Evolutionary conservation across 2,888 invertebrate genomes (phyloP).

Genomic region (Drosophila ezoana): DNA sequence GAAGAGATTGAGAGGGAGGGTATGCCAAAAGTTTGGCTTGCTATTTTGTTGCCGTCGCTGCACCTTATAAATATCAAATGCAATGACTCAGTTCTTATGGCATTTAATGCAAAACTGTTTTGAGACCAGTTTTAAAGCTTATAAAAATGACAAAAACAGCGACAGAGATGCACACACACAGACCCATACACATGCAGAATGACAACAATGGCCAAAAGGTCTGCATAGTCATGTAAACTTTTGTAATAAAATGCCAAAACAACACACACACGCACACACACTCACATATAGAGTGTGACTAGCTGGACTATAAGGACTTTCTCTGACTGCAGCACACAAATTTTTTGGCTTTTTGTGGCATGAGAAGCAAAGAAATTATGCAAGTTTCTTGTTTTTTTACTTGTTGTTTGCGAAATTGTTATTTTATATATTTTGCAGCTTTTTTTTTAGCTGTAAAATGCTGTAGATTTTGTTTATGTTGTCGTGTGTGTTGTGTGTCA

Average conservation of each 20-base stretch:
- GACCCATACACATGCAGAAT: conserved; percentile 28
- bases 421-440: conserved; percentile 29
- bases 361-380: conserved; percentile 66
- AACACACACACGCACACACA: conserved; percentile 34
- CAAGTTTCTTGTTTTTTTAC: conserved; percentile 55
- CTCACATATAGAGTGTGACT: conserved; percentile 16
- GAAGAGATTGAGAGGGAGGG: not conserved
- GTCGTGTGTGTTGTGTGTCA: conserved; percentile 1
- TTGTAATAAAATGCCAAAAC: conserved; percentile 74
- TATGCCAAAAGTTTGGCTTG: conserved; percentile 24
- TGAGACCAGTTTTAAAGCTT: conserved; percentile 53
- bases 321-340: conserved; percentile 45
- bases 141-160: conserved; percentile 71
- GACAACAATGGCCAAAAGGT: conserved; percentile 55
- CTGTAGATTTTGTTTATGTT: conserved; percentile 13
- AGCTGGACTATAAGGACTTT: conserved; percentile 41
- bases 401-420: conserved; percentile 50
- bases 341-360: conserved; percentile 57
- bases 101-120: conserved; percentile 54
- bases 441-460: conserved; percentile 9
- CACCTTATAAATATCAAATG: conserved; percentile 61
- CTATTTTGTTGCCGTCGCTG: conserved; percentile 29
- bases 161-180: conserved; percentile 22
- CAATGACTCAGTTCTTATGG: conserved; percentile 46
- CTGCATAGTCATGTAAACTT: conserved; percentile 72